A percentile compares a stretch with the other conserved stretches of the same genome.
phyloP scores from a whole-genome alignment of 2,113 vertebrate species.

The Sinocyclocheilus rhinocerous region DNA sequence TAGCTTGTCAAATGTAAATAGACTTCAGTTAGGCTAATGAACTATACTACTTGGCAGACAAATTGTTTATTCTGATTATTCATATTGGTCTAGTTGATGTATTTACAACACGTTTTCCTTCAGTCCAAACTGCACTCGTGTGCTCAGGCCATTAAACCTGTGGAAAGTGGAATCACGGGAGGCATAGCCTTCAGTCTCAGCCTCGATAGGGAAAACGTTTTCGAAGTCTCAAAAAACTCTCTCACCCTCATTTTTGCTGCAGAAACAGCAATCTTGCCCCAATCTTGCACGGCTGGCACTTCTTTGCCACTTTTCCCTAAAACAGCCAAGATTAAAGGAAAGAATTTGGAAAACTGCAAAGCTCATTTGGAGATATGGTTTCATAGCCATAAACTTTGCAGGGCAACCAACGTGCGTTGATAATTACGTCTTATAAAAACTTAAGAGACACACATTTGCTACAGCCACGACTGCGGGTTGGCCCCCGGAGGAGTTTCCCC shows the following conservation, averaged over 20 bases:
- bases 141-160: slow-evolving; percentile 49
- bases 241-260: not conserved
- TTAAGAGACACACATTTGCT: slow-evolving; percentile 24
- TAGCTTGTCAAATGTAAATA: too few species aligned
- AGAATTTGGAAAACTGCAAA: slow-evolving; percentile 50
- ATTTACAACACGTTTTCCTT: not conserved
- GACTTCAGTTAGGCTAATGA: too few species aligned
- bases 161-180: slow-evolving; percentile 37
- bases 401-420: slow-evolving; percentile 48
- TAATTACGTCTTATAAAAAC: slow-evolving; percentile 50
- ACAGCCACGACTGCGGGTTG: slow-evolving; percentile 3
- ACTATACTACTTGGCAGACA: too few species aligned
- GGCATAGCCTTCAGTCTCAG: slow-evolving; percentile 1
- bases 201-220: slow-evolving; percentile 18
- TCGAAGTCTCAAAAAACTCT: slow-evolving; percentile 14
- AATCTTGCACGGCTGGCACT: slow-evolving; percentile 8
- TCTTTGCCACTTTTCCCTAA: slow-evolving; percentile 1
- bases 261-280: slow-evolving; percentile 14
- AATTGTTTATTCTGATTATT: not conserved
- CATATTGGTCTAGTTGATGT: not conserved
- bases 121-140: not conserved
- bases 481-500: slow-evolving; percentile 18
- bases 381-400: slow-evolving; percentile 45
- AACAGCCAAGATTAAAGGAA: slow-evolving; percentile 49
- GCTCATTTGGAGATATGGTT: slow-evolving; percentile 53